Evolutionary conservation across 1,140 invertebrate species (phyloP).

Genomic region (Myzus persicae): DNA sequence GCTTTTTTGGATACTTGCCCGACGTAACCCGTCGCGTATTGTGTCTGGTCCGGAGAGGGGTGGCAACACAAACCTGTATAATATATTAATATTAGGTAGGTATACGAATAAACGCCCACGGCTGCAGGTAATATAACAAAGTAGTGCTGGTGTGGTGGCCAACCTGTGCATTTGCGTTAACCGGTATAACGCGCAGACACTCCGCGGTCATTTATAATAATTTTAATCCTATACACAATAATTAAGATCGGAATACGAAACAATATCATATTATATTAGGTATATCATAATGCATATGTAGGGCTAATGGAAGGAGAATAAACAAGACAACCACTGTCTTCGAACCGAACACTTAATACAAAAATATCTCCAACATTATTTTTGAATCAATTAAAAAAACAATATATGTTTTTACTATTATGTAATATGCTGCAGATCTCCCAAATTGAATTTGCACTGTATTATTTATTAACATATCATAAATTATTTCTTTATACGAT

Average conservation of each 20-base stretch:
- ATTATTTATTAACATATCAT: too few species aligned
- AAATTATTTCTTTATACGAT: too few species aligned
- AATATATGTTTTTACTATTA: too few species aligned
- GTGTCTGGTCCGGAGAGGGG: constrained; percentile 39
- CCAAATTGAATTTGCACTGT: too few species aligned
- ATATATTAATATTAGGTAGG: too few species aligned
- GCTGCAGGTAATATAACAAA: neutral
- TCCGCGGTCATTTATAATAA: neutral
- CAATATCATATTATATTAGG: neutral
- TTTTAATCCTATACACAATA: neutral
- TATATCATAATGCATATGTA: neutral
- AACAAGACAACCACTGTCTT: neutral
- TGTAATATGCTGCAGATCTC: too few species aligned
- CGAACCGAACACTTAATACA: neutral
- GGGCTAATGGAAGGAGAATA: neutral
- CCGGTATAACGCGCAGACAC: neutral
- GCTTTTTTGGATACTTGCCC: constrained; percentile 22
- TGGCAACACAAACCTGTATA: neutral
- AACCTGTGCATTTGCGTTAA: neutral
- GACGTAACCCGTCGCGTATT: constrained; percentile 41
- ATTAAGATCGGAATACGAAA: neutral
- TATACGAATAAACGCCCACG: constrained; percentile 23
- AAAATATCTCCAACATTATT: neutral
- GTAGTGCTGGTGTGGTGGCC: neutral
- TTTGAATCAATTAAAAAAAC: neutral